Conservation (phyloP, 2,797 vertebrate species). For the Euphonia xanthogaster region DNA sequence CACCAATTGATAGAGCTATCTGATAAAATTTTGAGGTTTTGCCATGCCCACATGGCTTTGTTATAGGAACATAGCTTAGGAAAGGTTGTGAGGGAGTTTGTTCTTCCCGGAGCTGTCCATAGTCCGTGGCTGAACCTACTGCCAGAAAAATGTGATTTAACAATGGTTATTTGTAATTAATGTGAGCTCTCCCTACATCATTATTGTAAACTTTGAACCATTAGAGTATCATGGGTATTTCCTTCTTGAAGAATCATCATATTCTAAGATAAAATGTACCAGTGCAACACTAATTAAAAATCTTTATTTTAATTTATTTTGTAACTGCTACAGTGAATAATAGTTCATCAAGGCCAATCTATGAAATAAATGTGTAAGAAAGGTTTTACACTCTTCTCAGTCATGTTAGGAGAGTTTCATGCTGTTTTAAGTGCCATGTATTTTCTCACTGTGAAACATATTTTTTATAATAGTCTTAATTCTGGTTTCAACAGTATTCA, state of each 20-base stretch:
- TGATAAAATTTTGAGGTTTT: neutral
- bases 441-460: neutral
- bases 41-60: fast-evolving
- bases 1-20: neutral
- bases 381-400: neutral
- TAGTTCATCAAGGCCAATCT: neutral
- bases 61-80: neutral
- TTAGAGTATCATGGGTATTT: neutral
- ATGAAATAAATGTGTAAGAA: neutral
- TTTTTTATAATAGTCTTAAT: neutral
- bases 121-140: neutral
- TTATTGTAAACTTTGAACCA: neutral
- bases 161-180: neutral
- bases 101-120: slow-evolving; percentile 27
- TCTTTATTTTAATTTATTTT: slow-evolving; percentile 1
- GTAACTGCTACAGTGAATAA: neutral
- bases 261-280: neutral
- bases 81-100: neutral
- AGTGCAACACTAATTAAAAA: neutral
- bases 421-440: neutral
- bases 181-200: neutral
- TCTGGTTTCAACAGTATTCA: neutral
- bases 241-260: neutral
- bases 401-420: neutral
- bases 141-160: neutral